A percentile compares a stretch with the other conserved stretches of the same genome.
Evolutionary conservation across 53 echinoderm and acorn worm genomes (phyloP).

Genomic region (Stichopus horrens): DNA sequence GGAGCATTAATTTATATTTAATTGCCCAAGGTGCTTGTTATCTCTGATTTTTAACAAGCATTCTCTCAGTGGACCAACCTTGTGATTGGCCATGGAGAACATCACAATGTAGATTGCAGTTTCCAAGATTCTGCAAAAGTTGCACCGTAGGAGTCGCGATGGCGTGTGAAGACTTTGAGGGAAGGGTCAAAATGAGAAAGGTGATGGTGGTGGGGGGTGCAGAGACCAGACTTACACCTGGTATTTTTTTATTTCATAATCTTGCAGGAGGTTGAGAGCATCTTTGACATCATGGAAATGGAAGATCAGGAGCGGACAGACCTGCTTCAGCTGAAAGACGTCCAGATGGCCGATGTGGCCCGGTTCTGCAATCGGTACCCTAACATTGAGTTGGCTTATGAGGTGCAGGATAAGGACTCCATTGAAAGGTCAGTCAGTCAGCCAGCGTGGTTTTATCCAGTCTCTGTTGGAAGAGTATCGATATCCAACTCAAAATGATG

Average conservation of each 20-base stretch:
- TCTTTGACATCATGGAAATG: constrained; percentile 99
- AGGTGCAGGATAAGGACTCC: constrained; percentile 79
- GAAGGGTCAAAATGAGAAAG: not conserved
- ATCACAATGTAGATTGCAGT: no score
- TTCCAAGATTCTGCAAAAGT: no score
- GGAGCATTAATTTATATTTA: no score
- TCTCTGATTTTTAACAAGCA: no score
- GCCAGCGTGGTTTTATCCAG: no score
- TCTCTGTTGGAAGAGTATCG: no score
- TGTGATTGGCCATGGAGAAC: no score
- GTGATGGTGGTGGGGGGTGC: not conserved
- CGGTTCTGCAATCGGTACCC: constrained; percentile 98
- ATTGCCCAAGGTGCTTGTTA: no score
- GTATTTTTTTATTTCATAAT: not conserved
- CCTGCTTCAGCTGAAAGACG: constrained; percentile 79
- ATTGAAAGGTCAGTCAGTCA: constrained; percentile 70
- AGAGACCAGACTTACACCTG: not conserved
- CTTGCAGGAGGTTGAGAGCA: constrained; percentile 83
- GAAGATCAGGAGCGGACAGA: constrained; percentile 90
- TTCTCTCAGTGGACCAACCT: no score
- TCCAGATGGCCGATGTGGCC: constrained; percentile 99
- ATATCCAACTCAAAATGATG: no score
- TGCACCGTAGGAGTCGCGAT: no score
- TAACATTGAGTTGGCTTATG: constrained; percentile 94
- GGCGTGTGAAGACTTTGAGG: not conserved